Evolutionary conservation across 2,797 vertebrate species (phyloP).

Genomic region (Merluccius polli): DNA sequence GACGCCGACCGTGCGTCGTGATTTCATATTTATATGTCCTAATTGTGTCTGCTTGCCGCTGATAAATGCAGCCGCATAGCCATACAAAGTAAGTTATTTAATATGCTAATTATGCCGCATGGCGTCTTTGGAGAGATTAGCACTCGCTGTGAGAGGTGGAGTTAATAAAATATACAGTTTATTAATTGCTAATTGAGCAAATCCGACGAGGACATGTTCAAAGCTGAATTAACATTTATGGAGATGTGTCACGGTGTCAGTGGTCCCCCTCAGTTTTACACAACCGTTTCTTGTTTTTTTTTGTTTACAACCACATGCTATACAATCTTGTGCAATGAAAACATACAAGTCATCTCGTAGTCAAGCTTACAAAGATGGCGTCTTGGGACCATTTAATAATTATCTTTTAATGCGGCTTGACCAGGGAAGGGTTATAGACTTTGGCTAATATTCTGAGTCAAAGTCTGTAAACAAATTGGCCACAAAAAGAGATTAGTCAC

Average conservation of each 20-base stretch:
- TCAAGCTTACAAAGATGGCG: too few relatives aligned
- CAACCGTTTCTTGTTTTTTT: too few relatives aligned
- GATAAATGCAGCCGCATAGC: constrained; percentile 59
- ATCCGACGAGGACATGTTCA: constrained; percentile 40
- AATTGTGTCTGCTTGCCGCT: constrained; percentile 61
- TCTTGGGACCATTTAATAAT: too few relatives aligned
- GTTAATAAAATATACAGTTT: constrained; percentile 39
- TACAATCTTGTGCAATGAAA: too few relatives aligned
- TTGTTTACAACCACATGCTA: too few relatives aligned
- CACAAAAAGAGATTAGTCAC: too few relatives aligned
- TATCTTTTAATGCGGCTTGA: too few relatives aligned
- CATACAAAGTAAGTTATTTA: constrained; percentile 58
- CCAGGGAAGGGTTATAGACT: too few relatives aligned
- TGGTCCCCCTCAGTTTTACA: not conserved
- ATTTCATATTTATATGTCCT: constrained; percentile 60
- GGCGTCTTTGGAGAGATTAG: constrained; percentile 47
- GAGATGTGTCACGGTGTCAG: constrained; percentile 24
- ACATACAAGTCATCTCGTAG: too few relatives aligned
- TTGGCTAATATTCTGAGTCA: too few relatives aligned
- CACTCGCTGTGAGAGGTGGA: constrained; percentile 32
- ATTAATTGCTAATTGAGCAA: constrained; percentile 51
- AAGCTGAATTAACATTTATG: constrained; percentile 24
- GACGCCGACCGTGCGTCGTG: constrained; percentile 38
- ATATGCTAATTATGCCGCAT: constrained; percentile 65
- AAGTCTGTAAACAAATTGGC: too few relatives aligned